phyloP scores from a whole-genome alignment of 2,888 invertebrate species.

The Aphrophora alni region DNA sequence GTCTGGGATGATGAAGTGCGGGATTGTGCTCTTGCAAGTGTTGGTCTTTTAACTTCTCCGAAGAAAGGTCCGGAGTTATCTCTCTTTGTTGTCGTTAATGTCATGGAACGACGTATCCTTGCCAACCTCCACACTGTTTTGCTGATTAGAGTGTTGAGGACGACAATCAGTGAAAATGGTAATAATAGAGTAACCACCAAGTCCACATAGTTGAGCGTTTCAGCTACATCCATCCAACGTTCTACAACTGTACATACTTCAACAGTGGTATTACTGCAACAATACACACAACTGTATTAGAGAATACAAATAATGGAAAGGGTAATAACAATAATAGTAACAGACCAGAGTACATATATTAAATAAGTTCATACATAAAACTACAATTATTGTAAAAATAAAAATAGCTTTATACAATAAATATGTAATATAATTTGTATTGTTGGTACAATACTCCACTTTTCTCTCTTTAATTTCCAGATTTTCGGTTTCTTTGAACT shows the following conservation, averaged over 20 bases:
- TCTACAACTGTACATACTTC: conserved; percentile 60
- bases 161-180: conserved; percentile 73
- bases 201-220: conserved; percentile 72
- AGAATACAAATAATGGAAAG: no score
- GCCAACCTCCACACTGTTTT: conserved; percentile 69
- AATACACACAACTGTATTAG: no score
- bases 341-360: no score
- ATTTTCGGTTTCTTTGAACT: no score
- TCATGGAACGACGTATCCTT: conserved; percentile 52
- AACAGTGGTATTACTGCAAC: conserved; percentile 54
- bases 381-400: no score
- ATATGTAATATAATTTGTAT: no score
- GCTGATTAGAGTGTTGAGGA: conserved; percentile 75
- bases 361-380: no score
- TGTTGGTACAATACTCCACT: no score
- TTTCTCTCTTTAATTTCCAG: no score
- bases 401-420: no score
- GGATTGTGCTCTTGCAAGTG: conserved; percentile 33
- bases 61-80: background rate
- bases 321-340: no score
- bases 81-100: conserved; percentile 38
- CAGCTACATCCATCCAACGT: conserved; percentile 64
- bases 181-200: conserved; percentile 74
- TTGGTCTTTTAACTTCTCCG: background rate
- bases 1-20: conserved; percentile 61